Percentiles rank a stretch among this genome's conserved stretches.
phyloP scores from a whole-genome alignment of 1,140 invertebrate species.

The Diabrotica virgifera region DNA sequence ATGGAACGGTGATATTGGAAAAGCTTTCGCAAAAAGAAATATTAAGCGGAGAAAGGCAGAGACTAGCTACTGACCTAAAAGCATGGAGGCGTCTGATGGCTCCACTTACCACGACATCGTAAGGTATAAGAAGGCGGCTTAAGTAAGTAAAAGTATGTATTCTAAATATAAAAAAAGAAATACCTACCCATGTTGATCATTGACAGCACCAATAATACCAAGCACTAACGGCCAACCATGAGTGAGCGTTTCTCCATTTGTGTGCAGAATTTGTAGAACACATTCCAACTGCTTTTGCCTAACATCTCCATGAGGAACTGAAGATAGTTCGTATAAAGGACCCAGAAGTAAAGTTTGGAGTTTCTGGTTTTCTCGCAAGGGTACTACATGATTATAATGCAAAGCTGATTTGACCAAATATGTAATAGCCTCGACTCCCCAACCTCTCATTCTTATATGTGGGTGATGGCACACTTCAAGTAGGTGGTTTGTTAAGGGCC shows the following conservation, averaged over 20 bases:
- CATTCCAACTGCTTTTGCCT: slow-evolving; percentile 93
- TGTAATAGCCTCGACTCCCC: slow-evolving; percentile 96
- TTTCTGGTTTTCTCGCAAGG: slow-evolving; percentile 83
- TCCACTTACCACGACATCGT: too few relatives aligned
- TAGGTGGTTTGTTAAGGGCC: slow-evolving; percentile 93
- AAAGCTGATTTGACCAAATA: slow-evolving; percentile 92
- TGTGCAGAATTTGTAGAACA: slow-evolving; percentile 88
- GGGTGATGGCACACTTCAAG: slow-evolving; percentile 95
- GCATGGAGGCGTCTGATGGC: too few relatives aligned
- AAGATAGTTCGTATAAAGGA: slow-evolving; percentile 86
- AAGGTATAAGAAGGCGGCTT: too few relatives aligned
- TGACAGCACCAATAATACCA: slow-evolving; percentile 90
- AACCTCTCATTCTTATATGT: slow-evolving; percentile 91
- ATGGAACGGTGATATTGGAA: too few relatives aligned
- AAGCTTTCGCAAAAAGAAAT: too few relatives aligned
- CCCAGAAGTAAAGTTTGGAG: slow-evolving; percentile 81
- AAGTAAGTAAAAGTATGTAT: too few relatives aligned
- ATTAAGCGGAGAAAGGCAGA: too few relatives aligned
- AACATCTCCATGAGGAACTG: slow-evolving; percentile 88
- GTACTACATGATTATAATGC: slow-evolving; percentile 79
- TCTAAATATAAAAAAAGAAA: neutral
- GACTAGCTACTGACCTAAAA: too few relatives aligned
- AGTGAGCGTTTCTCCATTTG: slow-evolving; percentile 83
- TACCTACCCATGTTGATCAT: slow-evolving; percentile 82
- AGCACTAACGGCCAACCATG: slow-evolving; percentile 94